Percentiles rank a stretch among this genome's conserved stretches.
Evolutionary conservation across 2,113 vertebrate genomes (phyloP).

Genomic region (Atlantisia rogersi): DNA sequence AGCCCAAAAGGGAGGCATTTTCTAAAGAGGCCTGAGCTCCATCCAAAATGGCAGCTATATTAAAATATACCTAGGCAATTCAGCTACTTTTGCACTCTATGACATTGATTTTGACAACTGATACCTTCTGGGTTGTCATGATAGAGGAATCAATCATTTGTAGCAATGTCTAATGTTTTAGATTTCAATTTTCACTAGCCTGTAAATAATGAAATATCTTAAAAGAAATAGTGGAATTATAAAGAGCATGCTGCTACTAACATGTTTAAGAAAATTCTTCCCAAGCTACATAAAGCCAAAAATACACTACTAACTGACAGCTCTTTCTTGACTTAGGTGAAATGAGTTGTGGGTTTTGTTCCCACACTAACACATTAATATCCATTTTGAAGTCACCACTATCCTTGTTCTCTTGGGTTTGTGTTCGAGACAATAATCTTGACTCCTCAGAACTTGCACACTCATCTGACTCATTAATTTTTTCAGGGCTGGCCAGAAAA

Average conservation of each 20-base stretch:
- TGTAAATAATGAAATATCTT: neutral
- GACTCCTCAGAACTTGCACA: neutral
- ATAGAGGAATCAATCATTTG: neutral
- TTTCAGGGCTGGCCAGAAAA: neutral
- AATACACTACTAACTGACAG: neutral
- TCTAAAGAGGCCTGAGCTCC: neutral
- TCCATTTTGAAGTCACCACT: neutral
- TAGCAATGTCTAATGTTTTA: neutral
- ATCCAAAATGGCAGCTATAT: neutral
- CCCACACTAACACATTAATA: neutral
- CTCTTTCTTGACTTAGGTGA: neutral
- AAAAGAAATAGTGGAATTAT: neutral
- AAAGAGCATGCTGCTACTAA: neutral
- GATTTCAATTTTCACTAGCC: neutral
- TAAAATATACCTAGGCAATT: slow-evolving; percentile 1
- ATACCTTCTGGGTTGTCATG: neutral
- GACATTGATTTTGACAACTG: slow-evolving; percentile 1
- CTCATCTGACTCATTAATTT: neutral
- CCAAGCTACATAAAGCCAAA: neutral
- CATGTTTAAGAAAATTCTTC: neutral
- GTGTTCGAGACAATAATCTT: neutral
- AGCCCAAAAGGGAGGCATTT: neutral
- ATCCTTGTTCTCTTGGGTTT: neutral
- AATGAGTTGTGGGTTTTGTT: neutral
- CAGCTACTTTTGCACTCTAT: neutral